Conservation (phyloP, 2,113 vertebrate genomes). For the Theristicus caerulescens region DNA sequence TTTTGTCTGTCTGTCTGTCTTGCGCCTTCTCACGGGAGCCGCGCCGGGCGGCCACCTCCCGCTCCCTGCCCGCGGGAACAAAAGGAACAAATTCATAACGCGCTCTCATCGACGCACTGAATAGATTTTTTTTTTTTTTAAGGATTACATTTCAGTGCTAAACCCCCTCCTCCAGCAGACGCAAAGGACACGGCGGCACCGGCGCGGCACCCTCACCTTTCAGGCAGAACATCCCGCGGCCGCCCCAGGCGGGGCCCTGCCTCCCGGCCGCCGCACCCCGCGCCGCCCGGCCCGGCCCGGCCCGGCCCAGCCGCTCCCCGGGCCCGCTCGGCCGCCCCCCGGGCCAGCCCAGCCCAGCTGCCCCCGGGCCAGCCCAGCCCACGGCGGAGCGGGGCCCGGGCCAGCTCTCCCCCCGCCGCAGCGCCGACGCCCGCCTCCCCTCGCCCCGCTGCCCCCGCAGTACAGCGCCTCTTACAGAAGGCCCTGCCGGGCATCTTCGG, state of each 20-base stretch:
- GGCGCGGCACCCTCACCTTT: conserved; percentile 74
- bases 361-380: too few species aligned
- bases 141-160: neutral
- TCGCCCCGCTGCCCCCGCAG: neutral
- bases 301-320: conserved; percentile 46
- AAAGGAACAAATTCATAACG: neutral
- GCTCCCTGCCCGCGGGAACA: conserved; percentile 22
- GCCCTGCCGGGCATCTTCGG: neutral
- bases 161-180: neutral
- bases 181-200: neutral
- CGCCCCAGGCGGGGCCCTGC: neutral
- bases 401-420: conserved; percentile 41
- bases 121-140: neutral
- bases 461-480: neutral
- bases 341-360: conserved; percentile 22
- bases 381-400: conserved; percentile 8
- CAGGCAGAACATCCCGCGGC: conserved; percentile 78
- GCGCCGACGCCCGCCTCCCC: conserved; percentile 1
- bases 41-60: neutral
- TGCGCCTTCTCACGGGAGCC: neutral
- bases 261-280: neutral
- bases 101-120: neutral
- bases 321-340: conserved; percentile 24
- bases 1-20: conserved; percentile 9
- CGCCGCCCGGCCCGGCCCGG: conserved; percentile 26